These are phyloP conservation scores for Chelonoidis abingdonii DNA, from an alignment of 2,113 vertebrate genomes.

Conservation along the genomic window DNA sequence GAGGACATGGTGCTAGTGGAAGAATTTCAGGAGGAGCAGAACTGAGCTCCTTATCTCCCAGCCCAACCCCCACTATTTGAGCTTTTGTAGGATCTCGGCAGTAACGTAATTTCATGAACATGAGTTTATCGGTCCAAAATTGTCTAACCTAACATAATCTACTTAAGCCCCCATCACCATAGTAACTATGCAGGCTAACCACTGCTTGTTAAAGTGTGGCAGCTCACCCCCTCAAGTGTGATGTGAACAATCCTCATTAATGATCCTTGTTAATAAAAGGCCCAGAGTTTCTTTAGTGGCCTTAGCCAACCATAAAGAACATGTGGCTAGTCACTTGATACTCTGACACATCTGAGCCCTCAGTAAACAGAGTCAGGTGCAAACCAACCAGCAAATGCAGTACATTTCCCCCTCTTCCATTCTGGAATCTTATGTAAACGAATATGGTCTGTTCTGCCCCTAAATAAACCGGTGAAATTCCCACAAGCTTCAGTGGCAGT, in stretches of 20 bases:
- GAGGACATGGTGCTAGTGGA: not conserved
- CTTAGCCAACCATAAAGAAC: not conserved
- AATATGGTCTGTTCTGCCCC: not conserved
- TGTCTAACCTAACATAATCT: not conserved
- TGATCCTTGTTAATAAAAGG: not conserved
- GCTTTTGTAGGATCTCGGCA: not conserved
- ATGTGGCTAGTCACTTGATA: not conserved
- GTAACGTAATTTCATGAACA: not conserved
- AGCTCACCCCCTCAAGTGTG: not conserved
- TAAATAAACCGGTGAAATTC: not conserved
- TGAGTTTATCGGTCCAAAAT: not conserved
- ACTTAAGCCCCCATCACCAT: not conserved
- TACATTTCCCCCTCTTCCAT: not conserved
- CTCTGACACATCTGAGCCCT: not conserved
- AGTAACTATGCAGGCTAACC: not conserved
- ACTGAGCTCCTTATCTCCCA: not conserved
- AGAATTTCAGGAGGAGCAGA: not conserved
- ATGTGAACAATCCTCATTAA: not conserved
- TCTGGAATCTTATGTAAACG: not conserved
- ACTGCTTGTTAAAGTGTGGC: not conserved
- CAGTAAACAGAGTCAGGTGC: not conserved
- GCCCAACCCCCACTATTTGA: not conserved
- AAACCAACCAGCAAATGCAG: not conserved
- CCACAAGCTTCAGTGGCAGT: not conserved
- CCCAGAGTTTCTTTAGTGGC: not conserved